Evolutionary conservation across 2,113 vertebrate species (phyloP).

Genomic region (Pelodiscus sinensis): DNA sequence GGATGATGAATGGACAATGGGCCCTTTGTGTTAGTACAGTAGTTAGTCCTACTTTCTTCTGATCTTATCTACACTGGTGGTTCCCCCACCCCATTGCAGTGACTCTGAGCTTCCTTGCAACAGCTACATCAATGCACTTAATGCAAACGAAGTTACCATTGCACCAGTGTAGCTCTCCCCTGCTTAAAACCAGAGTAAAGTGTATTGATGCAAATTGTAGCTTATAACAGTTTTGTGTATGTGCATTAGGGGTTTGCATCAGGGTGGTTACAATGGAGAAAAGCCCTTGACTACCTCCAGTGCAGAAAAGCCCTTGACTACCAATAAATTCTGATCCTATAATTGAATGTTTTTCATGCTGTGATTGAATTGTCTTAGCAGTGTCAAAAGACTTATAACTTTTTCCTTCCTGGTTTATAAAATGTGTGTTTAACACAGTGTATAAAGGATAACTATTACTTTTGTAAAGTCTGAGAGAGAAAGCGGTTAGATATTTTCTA

Average conservation of each 20-base stretch:
- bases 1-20: not conserved
- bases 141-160: not conserved
- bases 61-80: not conserved
- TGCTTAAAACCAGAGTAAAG: not conserved
- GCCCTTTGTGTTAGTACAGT: not conserved
- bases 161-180: not conserved
- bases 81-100: no score
- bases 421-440: not conserved
- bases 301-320: not conserved
- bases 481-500: not conserved
- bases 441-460: not conserved
- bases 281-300: not conserved
- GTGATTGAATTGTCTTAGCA: not conserved
- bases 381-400: not conserved
- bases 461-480: not conserved
- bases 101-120: not conserved
- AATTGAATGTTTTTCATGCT: not conserved
- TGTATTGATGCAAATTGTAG: not conserved
- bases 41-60: not conserved
- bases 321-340: not conserved
- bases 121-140: not conserved
- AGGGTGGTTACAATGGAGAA: not conserved
- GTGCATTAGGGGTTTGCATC: not conserved
- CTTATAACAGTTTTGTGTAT: not conserved
- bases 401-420: not conserved